Conservation (phyloP, 2,888 invertebrate genomes). For the Serrognathus titanus region DNA sequence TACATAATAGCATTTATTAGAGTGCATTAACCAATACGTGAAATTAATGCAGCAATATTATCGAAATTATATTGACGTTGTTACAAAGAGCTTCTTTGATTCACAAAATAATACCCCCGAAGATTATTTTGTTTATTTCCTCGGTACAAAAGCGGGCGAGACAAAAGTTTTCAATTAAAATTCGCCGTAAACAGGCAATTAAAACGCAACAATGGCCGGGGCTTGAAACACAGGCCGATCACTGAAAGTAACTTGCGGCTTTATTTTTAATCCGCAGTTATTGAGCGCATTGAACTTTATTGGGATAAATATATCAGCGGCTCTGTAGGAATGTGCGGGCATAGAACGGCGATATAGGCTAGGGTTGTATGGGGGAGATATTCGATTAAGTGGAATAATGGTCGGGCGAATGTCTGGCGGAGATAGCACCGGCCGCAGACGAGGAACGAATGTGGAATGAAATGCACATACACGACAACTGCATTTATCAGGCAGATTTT, state of each 20-base stretch:
- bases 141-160: too few species aligned
- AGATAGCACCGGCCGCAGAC: constrained; percentile 26
- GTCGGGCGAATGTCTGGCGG: constrained; percentile 30
- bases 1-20: too few species aligned
- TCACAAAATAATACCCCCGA: too few species aligned
- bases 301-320: constrained; percentile 2
- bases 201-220: too few species aligned
- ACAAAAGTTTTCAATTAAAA: neutral
- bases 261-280: neutral
- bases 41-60: too few species aligned
- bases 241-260: neutral
- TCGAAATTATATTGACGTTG: too few species aligned
- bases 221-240: too few species aligned
- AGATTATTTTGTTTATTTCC: too few species aligned
- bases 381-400: constrained; percentile 38
- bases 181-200: too few species aligned
- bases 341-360: constrained; percentile 4
- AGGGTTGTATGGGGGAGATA: constrained; percentile 20
- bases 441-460: constrained; percentile 25
- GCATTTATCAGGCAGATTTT: constrained; percentile 22
- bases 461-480: constrained; percentile 24
- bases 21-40: too few species aligned
- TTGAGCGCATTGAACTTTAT: neutral
- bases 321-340: neutral
- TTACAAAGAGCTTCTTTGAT: too few species aligned